Percentiles rank a stretch among this genome's conserved stretches.
These are phyloP conservation scores for Grapholita molesta DNA, from an alignment of 1,140 invertebrate species.

Conservation along the genomic window DNA sequence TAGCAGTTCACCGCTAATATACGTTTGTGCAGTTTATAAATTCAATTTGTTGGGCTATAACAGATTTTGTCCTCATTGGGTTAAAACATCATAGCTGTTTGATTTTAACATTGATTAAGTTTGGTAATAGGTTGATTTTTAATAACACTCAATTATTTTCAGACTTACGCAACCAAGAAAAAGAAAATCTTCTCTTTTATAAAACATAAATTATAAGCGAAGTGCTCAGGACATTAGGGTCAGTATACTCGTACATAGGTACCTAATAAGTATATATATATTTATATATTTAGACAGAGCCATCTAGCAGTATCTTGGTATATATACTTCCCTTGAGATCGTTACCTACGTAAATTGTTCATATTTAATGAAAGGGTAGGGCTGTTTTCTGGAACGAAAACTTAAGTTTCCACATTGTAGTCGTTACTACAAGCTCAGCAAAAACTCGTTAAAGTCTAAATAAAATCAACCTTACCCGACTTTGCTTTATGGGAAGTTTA, in stretches of 20 bases:
- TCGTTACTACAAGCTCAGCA: not conserved
- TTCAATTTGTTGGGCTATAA: not conserved
- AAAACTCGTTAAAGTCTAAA: conserved; percentile 2
- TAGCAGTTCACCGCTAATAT: not conserved
- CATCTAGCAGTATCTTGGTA: conserved; percentile 8
- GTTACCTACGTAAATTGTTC: conserved; percentile 28
- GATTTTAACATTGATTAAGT: not conserved
- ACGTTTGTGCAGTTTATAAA: not conserved
- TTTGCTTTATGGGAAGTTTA: not conserved
- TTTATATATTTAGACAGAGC: not conserved
- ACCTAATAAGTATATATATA: not conserved
- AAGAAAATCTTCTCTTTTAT: no score
- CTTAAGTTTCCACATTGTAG: conserved; percentile 16
- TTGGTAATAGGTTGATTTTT: not conserved
- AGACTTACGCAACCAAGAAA: no score
- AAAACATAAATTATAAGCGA: not conserved
- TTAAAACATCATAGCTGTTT: not conserved
- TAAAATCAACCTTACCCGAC: not conserved
- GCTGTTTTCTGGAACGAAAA: conserved; percentile 22
- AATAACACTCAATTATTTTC: no score
- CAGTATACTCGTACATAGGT: no score
- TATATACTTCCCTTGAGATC: conserved; percentile 9
- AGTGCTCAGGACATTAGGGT: not conserved
- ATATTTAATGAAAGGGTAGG: conserved; percentile 37
- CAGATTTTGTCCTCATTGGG: not conserved